Evolutionary conservation across 2,888 invertebrate species (phyloP).

Genomic region (Idaea aversata): DNA sequence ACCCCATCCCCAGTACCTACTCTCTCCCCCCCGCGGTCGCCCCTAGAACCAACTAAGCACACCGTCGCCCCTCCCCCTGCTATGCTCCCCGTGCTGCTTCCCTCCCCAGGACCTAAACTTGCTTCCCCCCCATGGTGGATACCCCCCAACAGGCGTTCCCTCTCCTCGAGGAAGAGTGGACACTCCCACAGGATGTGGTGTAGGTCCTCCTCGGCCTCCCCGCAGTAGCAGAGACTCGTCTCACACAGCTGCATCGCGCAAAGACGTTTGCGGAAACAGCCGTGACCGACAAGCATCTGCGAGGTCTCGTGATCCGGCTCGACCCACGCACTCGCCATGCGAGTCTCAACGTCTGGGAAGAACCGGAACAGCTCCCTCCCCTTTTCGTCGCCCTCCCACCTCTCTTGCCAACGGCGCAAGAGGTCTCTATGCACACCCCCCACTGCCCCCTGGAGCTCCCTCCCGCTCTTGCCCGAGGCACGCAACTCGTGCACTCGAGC

Average conservation of each 20-base stretch:
- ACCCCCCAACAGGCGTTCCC: slow-evolving; percentile 1
- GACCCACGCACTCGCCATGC: slow-evolving; percentile 24
- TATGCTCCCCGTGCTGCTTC: no score
- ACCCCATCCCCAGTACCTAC: no score
- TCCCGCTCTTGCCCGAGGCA: slow-evolving; percentile 12
- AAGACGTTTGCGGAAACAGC: background rate
- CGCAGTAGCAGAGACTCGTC: background rate
- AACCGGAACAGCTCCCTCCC: slow-evolving; percentile 27
- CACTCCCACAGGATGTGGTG: background rate
- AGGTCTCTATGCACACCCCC: slow-evolving; percentile 13
- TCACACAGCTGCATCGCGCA: background rate
- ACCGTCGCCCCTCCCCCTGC: no score
- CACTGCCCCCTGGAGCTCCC: slow-evolving; percentile 25
- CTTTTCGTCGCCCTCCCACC: slow-evolving; percentile 5
- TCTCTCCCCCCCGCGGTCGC: no score
- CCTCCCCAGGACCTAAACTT: no score
- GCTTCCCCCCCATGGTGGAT: background rate
- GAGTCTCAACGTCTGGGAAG: slow-evolving; percentile 29
- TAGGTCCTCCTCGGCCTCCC: slow-evolving; percentile 1
- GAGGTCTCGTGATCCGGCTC: slow-evolving; percentile 29
- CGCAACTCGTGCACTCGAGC: slow-evolving; percentile 24
- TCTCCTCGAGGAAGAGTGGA: background rate
- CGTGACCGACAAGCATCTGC: slow-evolving; percentile 10
- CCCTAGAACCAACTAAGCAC: no score
- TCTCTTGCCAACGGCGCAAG: slow-evolving; percentile 23